A percentile compares a stretch with the other conserved stretches of the same genome.
These are phyloP conservation scores for Muscicapa comitata DNA, from an alignment of 2,797 vertebrate genomes.

Conservation along the genomic window DNA sequence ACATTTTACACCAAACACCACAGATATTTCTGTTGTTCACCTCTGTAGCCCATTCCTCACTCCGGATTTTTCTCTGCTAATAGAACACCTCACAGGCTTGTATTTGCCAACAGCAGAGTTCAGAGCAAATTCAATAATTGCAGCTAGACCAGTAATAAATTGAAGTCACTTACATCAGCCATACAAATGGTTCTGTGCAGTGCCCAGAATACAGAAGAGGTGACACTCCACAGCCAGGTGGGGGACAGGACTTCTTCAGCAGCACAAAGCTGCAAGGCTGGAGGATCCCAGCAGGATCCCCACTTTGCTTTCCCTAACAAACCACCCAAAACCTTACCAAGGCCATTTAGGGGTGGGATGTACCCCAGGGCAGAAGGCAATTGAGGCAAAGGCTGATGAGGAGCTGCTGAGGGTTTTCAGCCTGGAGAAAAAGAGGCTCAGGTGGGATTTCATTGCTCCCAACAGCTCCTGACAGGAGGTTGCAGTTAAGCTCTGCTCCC, in stretches of 20 bases:
- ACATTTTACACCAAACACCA: not conserved
- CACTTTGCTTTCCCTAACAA: not conserved
- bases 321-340: fast-evolving
- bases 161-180: not conserved
- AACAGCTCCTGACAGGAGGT: not conserved
- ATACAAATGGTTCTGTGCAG: not conserved
- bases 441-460: too few relatives aligned
- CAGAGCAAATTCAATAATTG: not conserved
- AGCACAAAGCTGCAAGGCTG: not conserved
- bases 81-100: not conserved
- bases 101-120: not conserved
- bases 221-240: not conserved
- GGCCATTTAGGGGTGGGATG: fast-evolving
- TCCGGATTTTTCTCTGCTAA: not conserved
- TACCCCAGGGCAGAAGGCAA: not conserved
- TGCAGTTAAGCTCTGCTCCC: not conserved
- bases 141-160: not conserved
- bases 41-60: not conserved
- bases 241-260: fast-evolving
- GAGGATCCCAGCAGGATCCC: not conserved
- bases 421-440: not conserved
- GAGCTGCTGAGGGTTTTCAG: not conserved
- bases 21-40: not conserved
- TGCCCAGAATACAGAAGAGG: not conserved
- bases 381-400: not conserved